Base-by-base conservation (phyloP, 2,113 vertebrate genomes). In the Brachyistius frenatus region DNA sequence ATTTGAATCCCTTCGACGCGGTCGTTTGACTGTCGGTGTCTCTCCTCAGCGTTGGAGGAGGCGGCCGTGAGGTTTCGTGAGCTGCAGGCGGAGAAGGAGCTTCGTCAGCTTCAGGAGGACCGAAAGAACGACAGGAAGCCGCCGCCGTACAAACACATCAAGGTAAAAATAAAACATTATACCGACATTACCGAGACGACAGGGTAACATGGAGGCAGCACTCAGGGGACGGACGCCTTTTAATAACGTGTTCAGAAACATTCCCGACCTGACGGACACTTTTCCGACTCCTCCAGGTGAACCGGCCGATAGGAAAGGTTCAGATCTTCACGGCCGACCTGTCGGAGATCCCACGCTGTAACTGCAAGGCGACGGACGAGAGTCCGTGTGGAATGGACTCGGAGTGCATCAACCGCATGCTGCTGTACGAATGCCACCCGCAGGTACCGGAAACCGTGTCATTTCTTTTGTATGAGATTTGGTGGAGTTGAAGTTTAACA, bases 391-490 rank as follows among this genome's bases (percentile, higher is more conserved):
- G 98, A 13, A 94, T 96, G 74, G 98, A 99, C 84, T 99, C 98
- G 0, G 98, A 99, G 83, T 99, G 98, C 91, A 97, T 99, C 93
- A 99, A 99, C 86, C 97, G 98, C 78, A 99, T 99, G 98, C 80
- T 99, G 87, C 94, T 99, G 2, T 99, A 99, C 2, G 98, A 99
- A 70, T 99, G 98, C 85, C 97, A 99, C 78, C 97, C 98, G 6
- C 84, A 97, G 84, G 97, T 99, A 84, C 3, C 3, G 2, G 55
- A 36, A 46, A 0, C 52, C 32, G 41, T 44, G 10, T 2, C 9
- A 13, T 44, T 44, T 44, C 3, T 44, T 13, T 41, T 44, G 41
- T 44, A 11, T 11, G 10, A 44, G 41, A 44, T 23, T 23, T 23
- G 23, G 23, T 23, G 23, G 23, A 23, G 23, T 23, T 23, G 23